Conservation (phyloP, 2,797 vertebrate genomes). For the Sitta carolinensis region DNA sequence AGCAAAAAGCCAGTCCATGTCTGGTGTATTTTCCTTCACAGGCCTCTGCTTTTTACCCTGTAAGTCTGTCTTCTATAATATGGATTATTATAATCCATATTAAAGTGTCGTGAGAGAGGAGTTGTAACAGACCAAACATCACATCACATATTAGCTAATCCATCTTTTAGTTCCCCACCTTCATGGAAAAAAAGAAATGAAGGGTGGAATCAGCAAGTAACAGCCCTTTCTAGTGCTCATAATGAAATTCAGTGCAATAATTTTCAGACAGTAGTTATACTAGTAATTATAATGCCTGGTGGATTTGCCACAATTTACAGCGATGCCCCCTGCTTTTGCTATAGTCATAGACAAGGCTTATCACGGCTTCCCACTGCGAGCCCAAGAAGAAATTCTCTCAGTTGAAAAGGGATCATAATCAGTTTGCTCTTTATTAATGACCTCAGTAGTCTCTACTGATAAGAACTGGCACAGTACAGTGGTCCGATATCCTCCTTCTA, state of each 20-base stretch:
- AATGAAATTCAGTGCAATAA: background rate
- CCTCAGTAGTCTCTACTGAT: background rate
- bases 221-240: background rate
- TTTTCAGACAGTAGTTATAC: background rate
- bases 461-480: background rate
- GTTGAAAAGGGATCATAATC: background rate
- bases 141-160: background rate
- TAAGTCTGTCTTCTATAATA: background rate
- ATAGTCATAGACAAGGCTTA: background rate
- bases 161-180: background rate
- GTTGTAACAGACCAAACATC: background rate
- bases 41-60: background rate
- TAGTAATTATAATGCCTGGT: no score
- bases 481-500: background rate
- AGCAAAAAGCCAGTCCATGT: background rate
- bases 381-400: background rate
- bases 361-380: background rate
- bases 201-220: background rate
- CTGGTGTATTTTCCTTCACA: background rate
- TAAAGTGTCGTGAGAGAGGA: background rate
- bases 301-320: background rate
- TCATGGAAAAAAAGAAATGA: background rate
- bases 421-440: background rate
- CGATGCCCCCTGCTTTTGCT: rapidly evolving
- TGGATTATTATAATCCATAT: no score